Evolutionary conservation across 2,113 vertebrate genomes (phyloP).

Genomic region (Elgaria multicarinata): DNA sequence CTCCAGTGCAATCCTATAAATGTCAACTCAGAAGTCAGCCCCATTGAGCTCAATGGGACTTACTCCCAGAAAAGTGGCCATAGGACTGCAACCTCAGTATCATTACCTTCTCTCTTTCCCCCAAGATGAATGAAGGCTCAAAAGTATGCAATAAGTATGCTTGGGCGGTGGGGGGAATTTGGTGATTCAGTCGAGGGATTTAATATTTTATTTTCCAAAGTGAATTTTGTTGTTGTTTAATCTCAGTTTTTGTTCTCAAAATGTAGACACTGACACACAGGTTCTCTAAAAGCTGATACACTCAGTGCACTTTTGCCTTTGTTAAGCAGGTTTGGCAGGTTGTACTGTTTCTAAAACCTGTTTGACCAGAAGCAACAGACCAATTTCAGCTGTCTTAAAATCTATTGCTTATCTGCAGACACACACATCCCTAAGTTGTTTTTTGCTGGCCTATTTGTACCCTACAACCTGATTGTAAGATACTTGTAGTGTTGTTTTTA

Average conservation of each 20-base stretch:
- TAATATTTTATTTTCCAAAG: background rate
- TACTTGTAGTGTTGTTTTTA: background rate
- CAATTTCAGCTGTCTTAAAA: background rate
- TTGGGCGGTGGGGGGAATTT: no score
- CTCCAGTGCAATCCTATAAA: background rate
- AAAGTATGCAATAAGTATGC: background rate
- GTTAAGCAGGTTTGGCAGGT: background rate
- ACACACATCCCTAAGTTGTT: background rate
- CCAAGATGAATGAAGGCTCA: background rate
- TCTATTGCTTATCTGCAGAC: background rate
- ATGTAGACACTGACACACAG: background rate
- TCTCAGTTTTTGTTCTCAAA: background rate
- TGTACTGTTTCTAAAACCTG: background rate
- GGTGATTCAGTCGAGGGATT: background rate
- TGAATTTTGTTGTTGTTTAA: background rate
- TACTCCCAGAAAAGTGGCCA: background rate
- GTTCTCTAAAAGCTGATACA: background rate
- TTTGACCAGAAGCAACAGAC: background rate
- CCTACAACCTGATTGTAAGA: background rate
- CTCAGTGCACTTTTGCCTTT: background rate
- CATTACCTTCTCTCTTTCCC: background rate
- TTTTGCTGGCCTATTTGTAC: background rate
- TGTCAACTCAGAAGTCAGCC: background rate
- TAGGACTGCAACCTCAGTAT: background rate
- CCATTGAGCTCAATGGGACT: background rate